Evolutionary conservation across 2,888 invertebrate species (phyloP).

Genomic region (Lypha dubia): DNA sequence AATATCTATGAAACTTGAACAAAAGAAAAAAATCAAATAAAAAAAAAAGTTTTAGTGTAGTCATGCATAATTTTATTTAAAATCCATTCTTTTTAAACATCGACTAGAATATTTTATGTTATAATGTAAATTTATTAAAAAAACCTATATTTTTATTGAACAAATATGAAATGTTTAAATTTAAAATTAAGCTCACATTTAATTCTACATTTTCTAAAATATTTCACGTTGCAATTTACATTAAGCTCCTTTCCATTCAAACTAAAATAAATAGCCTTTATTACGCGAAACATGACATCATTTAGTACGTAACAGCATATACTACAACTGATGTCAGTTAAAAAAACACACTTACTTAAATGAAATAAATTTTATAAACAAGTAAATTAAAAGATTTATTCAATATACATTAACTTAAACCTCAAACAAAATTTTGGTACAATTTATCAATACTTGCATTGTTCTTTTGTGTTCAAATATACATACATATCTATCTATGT

Average conservation of each 20-base stretch:
- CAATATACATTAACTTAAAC: not conserved
- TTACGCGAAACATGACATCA: slow-evolving; percentile 27
- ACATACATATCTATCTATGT: too few species aligned
- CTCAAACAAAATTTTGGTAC: not conserved
- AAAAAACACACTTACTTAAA: not conserved
- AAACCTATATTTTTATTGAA: slow-evolving; percentile 48
- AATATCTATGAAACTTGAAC: slow-evolving; percentile 19
- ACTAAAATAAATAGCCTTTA: slow-evolving; percentile 44
- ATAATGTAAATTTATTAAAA: slow-evolving; percentile 53
- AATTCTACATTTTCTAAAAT: slow-evolving; percentile 39
- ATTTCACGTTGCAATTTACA: slow-evolving; percentile 31
- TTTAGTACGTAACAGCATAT: slow-evolving; percentile 18
- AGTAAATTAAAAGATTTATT: not conserved
- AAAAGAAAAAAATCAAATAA: slow-evolving; percentile 15
- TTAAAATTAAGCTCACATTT: slow-evolving; percentile 36
- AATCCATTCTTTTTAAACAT: slow-evolving; percentile 42
- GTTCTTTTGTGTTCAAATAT: too few species aligned
- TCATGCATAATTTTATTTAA: slow-evolving; percentile 53
- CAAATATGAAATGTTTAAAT: slow-evolving; percentile 34
- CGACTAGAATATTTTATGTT: slow-evolving; percentile 47
- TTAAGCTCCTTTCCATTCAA: slow-evolving; percentile 47
- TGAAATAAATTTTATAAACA: not conserved
- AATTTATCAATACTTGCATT: too few species aligned
- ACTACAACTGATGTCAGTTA: slow-evolving; percentile 50
- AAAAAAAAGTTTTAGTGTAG: slow-evolving; percentile 52